These are phyloP conservation scores for Clitarchus hookeri DNA, from an alignment of 2,888 invertebrate genomes.

Conservation along the genomic window DNA sequence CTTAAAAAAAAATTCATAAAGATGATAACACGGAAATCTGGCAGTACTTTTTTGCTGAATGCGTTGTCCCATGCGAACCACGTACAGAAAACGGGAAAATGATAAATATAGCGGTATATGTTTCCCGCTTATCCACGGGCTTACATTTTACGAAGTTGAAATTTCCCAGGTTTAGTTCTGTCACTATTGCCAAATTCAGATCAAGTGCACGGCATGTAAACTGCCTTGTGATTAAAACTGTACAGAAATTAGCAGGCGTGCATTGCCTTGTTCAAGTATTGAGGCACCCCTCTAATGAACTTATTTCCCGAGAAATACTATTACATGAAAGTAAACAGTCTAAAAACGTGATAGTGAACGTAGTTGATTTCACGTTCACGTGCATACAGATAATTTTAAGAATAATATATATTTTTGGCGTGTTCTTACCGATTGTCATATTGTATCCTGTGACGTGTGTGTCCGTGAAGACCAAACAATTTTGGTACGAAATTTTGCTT, in stretches of 20 bases:
- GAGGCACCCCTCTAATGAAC: background rate
- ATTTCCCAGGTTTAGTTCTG: background rate
- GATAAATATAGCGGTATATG: background rate
- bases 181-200: background rate
- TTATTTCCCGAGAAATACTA: background rate
- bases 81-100: background rate
- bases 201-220: background rate
- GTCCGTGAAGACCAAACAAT: background rate
- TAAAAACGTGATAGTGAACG: background rate
- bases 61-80: too few relatives aligned
- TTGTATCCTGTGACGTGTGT: constrained; percentile 35
- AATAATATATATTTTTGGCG: constrained; percentile 24
- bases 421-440: constrained; percentile 33
- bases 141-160: background rate
- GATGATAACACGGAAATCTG: too few relatives aligned
- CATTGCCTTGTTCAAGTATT: background rate
- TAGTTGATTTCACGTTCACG: background rate
- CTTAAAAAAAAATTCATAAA: too few relatives aligned
- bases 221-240: background rate
- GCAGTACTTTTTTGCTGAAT: too few relatives aligned
- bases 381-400: constrained; percentile 29
- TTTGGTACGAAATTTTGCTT: constrained; percentile 35
- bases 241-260: background rate
- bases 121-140: background rate
- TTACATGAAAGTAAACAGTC: background rate